Percentiles rank a stretch among this genome's conserved stretches.
These are phyloP conservation scores for Timandra comae DNA, from an alignment of 2,888 invertebrate genomes.

Conservation along the genomic window DNA sequence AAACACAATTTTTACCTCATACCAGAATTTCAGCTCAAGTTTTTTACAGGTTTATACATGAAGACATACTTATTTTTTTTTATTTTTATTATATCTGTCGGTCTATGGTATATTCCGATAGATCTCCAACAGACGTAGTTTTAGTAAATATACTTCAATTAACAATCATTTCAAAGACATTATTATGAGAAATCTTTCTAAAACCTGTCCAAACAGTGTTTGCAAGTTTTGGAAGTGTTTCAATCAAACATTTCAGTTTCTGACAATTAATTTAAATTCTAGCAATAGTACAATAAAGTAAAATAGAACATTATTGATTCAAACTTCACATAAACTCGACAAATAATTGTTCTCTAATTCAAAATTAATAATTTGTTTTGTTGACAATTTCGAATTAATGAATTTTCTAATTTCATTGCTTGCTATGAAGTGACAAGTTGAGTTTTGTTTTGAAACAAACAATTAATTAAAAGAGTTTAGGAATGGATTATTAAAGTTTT, in stretches of 20 bases:
- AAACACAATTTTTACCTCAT: too few relatives aligned
- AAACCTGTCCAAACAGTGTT: conserved; percentile 59
- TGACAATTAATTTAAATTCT: conserved; percentile 64
- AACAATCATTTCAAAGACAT: too few relatives aligned
- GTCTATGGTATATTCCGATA: too few relatives aligned
- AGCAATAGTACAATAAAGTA: conserved; percentile 45
- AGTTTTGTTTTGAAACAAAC: conserved; percentile 41
- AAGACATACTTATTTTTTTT: too few relatives aligned
- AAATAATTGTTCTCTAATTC: conserved; percentile 17
- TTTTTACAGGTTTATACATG: too few relatives aligned
- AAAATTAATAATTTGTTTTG: conserved; percentile 20
- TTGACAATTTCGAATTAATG: conserved; percentile 21
- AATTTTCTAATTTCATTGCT: conserved; percentile 21
- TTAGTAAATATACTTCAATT: too few relatives aligned
- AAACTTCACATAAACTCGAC: conserved; percentile 10
- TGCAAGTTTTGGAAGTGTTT: conserved; percentile 57
- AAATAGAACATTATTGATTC: conserved; percentile 47
- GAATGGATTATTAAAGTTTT: too few relatives aligned
- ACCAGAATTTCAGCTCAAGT: too few relatives aligned
- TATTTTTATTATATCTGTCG: too few relatives aligned
- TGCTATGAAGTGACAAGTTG: conserved; percentile 21
- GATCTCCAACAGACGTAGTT: too few relatives aligned
- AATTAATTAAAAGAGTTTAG: too few relatives aligned
- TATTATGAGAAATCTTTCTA: neutral
- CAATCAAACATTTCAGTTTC: conserved; percentile 52